phyloP scores from a whole-genome alignment of 2,888 invertebrate genomes.

The Erebia epiphron region DNA sequence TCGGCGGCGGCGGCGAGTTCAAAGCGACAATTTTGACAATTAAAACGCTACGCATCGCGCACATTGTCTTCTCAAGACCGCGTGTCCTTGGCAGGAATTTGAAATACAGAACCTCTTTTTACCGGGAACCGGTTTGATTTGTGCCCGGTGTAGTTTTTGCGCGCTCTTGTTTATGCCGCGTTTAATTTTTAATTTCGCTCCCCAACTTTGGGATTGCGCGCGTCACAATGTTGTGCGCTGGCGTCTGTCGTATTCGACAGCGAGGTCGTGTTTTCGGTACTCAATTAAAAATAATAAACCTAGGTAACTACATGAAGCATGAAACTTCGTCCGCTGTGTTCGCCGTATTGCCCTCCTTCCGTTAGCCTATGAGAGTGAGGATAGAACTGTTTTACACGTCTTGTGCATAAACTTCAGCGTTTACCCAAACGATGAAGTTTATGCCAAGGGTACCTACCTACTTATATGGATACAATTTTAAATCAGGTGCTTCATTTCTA shows the following conservation, averaged over 20 bases:
- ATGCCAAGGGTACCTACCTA: too few species aligned
- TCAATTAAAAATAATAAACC: not conserved
- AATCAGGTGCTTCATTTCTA: not conserved
- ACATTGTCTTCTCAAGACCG: slow-evolving; percentile 58
- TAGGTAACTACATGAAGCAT: too few species aligned
- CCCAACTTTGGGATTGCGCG: not conserved
- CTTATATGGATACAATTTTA: too few species aligned
- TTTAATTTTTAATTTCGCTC: slow-evolving; percentile 50
- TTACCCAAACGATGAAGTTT: too few species aligned
- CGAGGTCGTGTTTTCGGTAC: not conserved
- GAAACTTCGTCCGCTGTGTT: too few species aligned
- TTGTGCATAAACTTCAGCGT: too few species aligned
- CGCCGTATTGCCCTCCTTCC: too few species aligned
- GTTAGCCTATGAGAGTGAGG: too few species aligned
- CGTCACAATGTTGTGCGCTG: slow-evolving; percentile 12
- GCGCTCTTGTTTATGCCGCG: slow-evolving; percentile 47
- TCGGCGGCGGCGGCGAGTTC: slow-evolving; percentile 60
- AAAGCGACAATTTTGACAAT: slow-evolving; percentile 79
- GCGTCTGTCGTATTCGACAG: slow-evolving; percentile 12
- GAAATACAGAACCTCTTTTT: slow-evolving; percentile 60
- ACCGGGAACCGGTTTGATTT: slow-evolving; percentile 66
- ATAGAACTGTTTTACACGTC: too few species aligned
- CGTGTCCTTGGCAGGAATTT: slow-evolving; percentile 79
- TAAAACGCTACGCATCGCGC: slow-evolving; percentile 75
- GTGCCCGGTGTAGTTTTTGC: slow-evolving; percentile 47